A percentile compares a stretch with the other conserved stretches of the same genome.
Conservation (phyloP, 2,888 invertebrate genomes). For the Orgyia antiqua region DNA sequence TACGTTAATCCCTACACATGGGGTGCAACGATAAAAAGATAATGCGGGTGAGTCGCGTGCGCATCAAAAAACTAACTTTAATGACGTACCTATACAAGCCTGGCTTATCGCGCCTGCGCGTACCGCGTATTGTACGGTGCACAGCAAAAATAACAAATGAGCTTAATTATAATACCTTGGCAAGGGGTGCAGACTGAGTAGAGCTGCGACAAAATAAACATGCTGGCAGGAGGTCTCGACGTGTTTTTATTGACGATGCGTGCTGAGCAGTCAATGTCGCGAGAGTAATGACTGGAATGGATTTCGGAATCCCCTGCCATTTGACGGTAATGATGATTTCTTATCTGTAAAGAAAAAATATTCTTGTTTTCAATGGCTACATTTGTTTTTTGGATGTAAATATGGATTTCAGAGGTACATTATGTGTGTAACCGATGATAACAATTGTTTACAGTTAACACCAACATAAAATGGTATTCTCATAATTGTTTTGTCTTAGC, state of each 20-base stretch:
- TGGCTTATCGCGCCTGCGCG: conserved; percentile 75
- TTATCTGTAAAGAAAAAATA: conserved; percentile 33
- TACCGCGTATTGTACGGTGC: conserved; percentile 26
- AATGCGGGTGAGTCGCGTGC: conserved; percentile 73
- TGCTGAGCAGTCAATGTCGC: conserved; percentile 65
- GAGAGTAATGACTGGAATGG: conserved; percentile 59
- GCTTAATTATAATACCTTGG: conserved; percentile 73
- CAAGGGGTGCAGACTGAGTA: conserved; percentile 37
- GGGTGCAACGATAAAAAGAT: conserved; percentile 77
- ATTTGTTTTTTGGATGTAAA: conserved; percentile 18
- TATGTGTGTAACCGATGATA: too few species aligned
- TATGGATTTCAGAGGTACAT: conserved; percentile 34
- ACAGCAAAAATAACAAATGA: conserved; percentile 61
- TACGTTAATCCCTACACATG: conserved; percentile 61
- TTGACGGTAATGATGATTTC: conserved; percentile 43
- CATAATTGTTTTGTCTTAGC: too few species aligned
- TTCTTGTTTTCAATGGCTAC: conserved; percentile 26
- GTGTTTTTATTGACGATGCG: conserved; percentile 63
- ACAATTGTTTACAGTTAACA: too few species aligned
- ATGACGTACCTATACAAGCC: conserved; percentile 69
- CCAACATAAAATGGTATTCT: too few species aligned
- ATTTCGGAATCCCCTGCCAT: conserved; percentile 36
- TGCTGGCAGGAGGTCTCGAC: conserved; percentile 55
- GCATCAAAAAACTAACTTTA: conserved; percentile 65
- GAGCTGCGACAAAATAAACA: conserved; percentile 59